A percentile compares a stretch with the other conserved stretches of the same genome.
phyloP scores from a whole-genome alignment of 1,140 invertebrate genomes.

The Ephestia elutella region DNA sequence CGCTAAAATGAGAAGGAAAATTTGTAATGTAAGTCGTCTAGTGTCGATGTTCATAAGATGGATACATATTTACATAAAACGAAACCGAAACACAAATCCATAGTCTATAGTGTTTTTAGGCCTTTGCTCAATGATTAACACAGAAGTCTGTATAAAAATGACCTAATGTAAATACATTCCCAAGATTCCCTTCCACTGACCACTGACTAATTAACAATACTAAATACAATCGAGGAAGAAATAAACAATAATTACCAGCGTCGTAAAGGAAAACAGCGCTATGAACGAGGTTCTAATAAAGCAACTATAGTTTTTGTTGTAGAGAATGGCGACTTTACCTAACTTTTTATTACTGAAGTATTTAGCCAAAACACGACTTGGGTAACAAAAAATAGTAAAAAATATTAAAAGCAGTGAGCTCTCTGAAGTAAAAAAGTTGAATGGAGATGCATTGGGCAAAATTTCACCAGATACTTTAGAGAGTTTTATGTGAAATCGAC shows the following conservation, averaged over 20 bases:
- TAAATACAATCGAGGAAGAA: neutral
- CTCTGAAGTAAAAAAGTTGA: neutral
- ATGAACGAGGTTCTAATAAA: neutral
- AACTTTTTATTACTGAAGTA: slow-evolving; percentile 1
- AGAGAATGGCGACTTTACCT: neutral
- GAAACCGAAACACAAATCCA: too few species aligned
- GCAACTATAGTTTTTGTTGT: neutral
- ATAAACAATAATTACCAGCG: neutral
- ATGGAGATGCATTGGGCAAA: neutral
- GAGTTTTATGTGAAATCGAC: slow-evolving; percentile 2
- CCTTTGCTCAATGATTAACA: too few species aligned
- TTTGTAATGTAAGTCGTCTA: too few species aligned
- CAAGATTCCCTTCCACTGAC: too few species aligned
- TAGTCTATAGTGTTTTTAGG: too few species aligned
- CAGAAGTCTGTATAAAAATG: too few species aligned
- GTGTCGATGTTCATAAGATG: too few species aligned
- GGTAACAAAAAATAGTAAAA: neutral
- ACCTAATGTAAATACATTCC: too few species aligned
- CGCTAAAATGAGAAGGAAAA: too few species aligned
- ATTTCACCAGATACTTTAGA: slow-evolving; percentile 5
- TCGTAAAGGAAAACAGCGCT: neutral
- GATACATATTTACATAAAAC: too few species aligned
- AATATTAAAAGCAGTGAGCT: neutral
- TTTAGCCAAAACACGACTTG: neutral
- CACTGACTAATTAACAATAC: too few species aligned